Conservation (phyloP, 2,888 invertebrate species). For the Hipparchia semele region DNA sequence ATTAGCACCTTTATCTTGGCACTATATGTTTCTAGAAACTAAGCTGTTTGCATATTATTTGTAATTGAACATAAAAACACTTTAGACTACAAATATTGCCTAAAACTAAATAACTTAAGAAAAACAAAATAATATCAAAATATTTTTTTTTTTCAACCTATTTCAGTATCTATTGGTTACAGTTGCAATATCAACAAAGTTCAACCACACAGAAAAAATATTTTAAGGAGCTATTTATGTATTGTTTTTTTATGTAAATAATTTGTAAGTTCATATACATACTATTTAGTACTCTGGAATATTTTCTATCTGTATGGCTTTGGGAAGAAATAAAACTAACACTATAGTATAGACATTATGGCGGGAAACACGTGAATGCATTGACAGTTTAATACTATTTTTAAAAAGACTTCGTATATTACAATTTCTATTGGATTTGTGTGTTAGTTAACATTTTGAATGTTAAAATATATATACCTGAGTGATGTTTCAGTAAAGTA, state of each 20-base stretch:
- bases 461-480: too few species aligned
- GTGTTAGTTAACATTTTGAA: too few species aligned
- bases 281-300: background rate
- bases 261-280: background rate
- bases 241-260: background rate
- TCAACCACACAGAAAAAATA: background rate
- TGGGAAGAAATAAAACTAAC: too few species aligned
- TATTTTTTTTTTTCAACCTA: background rate
- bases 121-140: constrained; percentile 5
- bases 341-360: too few species aligned
- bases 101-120: constrained; percentile 12
- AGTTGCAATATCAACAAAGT: background rate
- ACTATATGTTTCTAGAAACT: too few species aligned
- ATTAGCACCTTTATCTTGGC: too few species aligned
- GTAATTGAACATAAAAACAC: background rate
- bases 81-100: background rate
- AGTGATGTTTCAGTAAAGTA: background rate
- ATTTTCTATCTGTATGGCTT: too few species aligned
- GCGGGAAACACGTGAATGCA: too few species aligned
- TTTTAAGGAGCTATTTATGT: background rate
- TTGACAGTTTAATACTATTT: too few species aligned
- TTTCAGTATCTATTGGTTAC: background rate
- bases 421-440: too few species aligned
- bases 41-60: too few species aligned
- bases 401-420: too few species aligned